These are phyloP conservation scores for Tetramorium parvispinum DNA, from an alignment of 1,140 invertebrate genomes.

Conservation along the genomic window DNA sequence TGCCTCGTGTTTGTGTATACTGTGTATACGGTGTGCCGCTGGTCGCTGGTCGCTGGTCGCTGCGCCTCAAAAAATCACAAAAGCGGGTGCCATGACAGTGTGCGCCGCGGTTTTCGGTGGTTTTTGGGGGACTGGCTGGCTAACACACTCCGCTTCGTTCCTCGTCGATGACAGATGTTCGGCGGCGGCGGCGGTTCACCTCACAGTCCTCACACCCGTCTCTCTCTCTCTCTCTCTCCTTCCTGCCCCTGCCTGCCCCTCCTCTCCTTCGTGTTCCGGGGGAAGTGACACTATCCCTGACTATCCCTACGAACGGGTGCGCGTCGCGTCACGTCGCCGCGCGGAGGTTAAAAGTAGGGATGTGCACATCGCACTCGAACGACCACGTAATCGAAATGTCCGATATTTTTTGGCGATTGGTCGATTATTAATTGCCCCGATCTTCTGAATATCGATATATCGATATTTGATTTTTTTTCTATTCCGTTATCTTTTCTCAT, in stretches of 20 bases:
- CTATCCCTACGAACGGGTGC: conserved; percentile 17
- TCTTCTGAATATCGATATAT: too few species aligned
- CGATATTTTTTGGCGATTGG: too few species aligned
- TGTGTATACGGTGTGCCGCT: conserved; percentile 52
- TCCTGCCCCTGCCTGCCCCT: too few species aligned
- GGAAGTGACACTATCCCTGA: conserved; percentile 51
- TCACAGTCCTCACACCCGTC: conserved; percentile 24
- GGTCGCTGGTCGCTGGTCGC: conserved; percentile 20
- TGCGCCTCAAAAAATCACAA: conserved; percentile 72
- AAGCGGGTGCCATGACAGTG: conserved; percentile 80
- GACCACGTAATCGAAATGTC: too few species aligned
- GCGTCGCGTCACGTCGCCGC: background rate
- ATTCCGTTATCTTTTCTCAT: too few species aligned
- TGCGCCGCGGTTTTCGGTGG: conserved; percentile 70
- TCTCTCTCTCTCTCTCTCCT: conserved; percentile 46
- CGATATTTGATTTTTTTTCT: too few species aligned
- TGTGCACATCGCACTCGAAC: too few species aligned
- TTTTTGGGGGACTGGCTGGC: conserved; percentile 34
- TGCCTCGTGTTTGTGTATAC: background rate
- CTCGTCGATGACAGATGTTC: conserved; percentile 73
- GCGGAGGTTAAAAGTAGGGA: background rate
- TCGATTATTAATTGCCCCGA: too few species aligned
- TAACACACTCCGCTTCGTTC: background rate
- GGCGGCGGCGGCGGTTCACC: too few species aligned
- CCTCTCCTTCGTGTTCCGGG: too few species aligned